These are phyloP conservation scores for Hormaphis cornu DNA, from an alignment of 1,140 invertebrate genomes.

Conservation along the genomic window DNA sequence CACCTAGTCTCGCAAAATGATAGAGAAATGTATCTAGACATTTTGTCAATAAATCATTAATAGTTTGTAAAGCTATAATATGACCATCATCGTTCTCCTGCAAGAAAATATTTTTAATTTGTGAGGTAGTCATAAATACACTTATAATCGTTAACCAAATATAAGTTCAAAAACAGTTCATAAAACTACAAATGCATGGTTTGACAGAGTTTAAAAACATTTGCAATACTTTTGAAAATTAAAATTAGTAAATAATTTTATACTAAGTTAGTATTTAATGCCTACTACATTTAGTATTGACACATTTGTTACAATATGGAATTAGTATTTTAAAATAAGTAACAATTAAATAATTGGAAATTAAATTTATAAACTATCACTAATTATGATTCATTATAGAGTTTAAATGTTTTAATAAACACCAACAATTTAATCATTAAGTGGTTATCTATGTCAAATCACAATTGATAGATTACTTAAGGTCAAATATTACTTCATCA, in stretches of 20 bases:
- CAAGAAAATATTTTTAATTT: constrained; percentile 21
- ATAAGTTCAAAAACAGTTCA: neutral
- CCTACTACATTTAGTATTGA: too few species aligned
- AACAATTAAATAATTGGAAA: too few species aligned
- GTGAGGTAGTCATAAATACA: neutral
- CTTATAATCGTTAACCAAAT: neutral
- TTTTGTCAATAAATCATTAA: constrained; percentile 91
- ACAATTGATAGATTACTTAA: too few species aligned
- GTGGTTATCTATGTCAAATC: too few species aligned
- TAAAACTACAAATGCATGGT: neutral
- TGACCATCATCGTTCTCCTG: constrained; percentile 95
- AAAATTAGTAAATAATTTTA: too few species aligned
- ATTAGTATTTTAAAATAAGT: too few species aligned
- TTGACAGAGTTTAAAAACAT: neutral
- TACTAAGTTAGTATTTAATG: too few species aligned
- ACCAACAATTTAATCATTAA: too few species aligned
- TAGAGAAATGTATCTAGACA: constrained; percentile 85
- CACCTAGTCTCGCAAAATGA: constrained; percentile 89
- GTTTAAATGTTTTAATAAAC: too few species aligned
- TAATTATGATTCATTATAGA: too few species aligned
- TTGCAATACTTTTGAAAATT: neutral
- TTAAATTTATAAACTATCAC: too few species aligned
- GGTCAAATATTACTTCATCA: constrained; percentile 61
- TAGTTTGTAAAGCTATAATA: constrained; percentile 81
- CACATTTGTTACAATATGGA: too few species aligned